Evolutionary conservation across 2,113 vertebrate species (phyloP), one percentile per base, ranked within the genome.

Genomic region (Hipposideros armiger): DNA sequence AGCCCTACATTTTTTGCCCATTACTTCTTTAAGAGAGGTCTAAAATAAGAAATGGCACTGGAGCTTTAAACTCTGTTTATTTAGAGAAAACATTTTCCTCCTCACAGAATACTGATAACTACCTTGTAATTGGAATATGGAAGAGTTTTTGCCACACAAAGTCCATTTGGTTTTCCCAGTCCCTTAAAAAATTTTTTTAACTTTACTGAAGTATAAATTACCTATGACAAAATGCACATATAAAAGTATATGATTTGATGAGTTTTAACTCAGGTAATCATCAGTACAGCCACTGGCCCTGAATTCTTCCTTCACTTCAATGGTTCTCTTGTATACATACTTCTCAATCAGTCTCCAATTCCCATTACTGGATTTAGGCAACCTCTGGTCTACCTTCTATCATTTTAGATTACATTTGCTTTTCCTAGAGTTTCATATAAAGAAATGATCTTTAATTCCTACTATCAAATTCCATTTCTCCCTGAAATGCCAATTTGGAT

Each of bases 21-120:
- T 97, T 97, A 95, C 97, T 90, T 95, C 83, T 94, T 96, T 95
- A 94, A 74, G 32, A 96, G 78, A 90, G 54, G 22, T 95, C 96
- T 95, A 97, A 97, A 97, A 97, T 94, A 97, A 96, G 97, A 95
- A 97, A 77, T 22, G 19, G 60, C 16, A 2, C 80, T 96, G 56
- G 60, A 90, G 60, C 81, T 95, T 98, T 97, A 95, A 96, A 91
- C 89, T 94, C 62, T 50, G 52, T 76, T 96, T 97, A 92, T 93
- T 91, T 95, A 93, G 95, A 89, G 62, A 95, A 97, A 96, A 80
- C 19, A 73, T 95, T 90, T 97, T 90, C 30, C 32, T 95, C 54
- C 42, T 95, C 50, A 86, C 80, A 90, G 64, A 96, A 42, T 84
- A 69, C 76, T 64, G n/a, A 60, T 95, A 60, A 87, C 80, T 94